These are phyloP conservation scores for Drosophila hydei DNA, from an alignment of 1,140 invertebrate genomes.

Conservation along the genomic window DNA sequence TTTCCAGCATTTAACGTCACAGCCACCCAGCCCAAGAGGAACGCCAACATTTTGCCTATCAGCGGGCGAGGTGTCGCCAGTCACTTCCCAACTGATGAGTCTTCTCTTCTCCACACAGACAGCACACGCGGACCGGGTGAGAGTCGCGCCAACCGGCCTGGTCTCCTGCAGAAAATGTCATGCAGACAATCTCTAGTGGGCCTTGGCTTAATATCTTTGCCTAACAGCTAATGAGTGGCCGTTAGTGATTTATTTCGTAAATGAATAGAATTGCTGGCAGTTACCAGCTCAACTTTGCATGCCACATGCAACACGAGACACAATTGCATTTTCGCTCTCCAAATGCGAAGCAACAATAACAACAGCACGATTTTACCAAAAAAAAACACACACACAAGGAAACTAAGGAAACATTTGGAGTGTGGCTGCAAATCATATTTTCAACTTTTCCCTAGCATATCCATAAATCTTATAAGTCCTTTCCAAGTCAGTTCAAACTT, in stretches of 20 bases:
- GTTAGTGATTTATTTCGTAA: slow-evolving; percentile 82
- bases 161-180: slow-evolving; percentile 52
- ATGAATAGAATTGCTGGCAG: slow-evolving; percentile 81
- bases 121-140: slow-evolving; percentile 1
- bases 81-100: slow-evolving; percentile 21
- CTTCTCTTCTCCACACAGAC: not conserved
- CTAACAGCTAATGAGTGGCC: slow-evolving; percentile 82
- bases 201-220: slow-evolving; percentile 70
- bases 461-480: too few relatives aligned
- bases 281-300: slow-evolving; percentile 66
- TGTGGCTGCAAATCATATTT: not conserved
- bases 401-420: too few relatives aligned
- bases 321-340: slow-evolving; percentile 11
- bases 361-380: slow-evolving; percentile 5
- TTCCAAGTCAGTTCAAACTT: too few relatives aligned
- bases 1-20: slow-evolving; percentile 20
- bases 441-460: too few relatives aligned
- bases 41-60: slow-evolving; percentile 12
- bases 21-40: slow-evolving; percentile 12
- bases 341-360: not conserved
- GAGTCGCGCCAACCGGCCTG: slow-evolving; percentile 32
- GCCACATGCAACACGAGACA: slow-evolving; percentile 67
- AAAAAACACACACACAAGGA: too few relatives aligned
- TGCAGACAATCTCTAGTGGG: slow-evolving; percentile 67
- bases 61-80: slow-evolving; percentile 45